A percentile compares a stretch with the other conserved stretches of the same genome.
Conservation (phyloP, 2,113 vertebrate genomes). For the Sceloporus undulatus region DNA sequence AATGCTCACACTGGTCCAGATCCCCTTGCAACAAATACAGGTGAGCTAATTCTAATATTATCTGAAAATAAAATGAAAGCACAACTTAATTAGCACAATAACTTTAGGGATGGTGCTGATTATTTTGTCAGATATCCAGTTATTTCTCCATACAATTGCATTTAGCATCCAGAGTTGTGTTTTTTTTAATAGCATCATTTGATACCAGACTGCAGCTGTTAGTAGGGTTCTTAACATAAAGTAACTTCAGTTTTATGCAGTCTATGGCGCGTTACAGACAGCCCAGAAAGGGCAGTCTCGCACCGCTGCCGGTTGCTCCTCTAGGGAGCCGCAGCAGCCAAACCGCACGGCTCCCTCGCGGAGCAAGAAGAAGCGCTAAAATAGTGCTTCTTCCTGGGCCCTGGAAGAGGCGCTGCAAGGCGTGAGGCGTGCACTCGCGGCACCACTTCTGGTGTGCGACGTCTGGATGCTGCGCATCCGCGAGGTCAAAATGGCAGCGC, state of each 20-base stretch:
- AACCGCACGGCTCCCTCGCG: too few species aligned
- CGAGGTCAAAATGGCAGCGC: too few species aligned
- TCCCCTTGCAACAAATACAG: constrained; percentile 77
- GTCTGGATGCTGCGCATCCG: too few species aligned
- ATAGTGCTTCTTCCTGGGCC: too few species aligned
- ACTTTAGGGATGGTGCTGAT: neutral
- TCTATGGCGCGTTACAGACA: neutral
- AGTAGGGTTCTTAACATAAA: neutral
- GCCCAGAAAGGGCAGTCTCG: too few species aligned
- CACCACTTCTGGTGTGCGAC: too few species aligned
- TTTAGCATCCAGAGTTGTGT: neutral
- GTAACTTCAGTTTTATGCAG: neutral
- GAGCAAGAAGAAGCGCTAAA: too few species aligned
- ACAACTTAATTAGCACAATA: neutral
- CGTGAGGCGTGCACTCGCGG: too few species aligned
- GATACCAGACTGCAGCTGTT: neutral
- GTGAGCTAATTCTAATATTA: constrained; percentile 71
- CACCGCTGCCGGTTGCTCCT: too few species aligned
- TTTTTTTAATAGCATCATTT: neutral
- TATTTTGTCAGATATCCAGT: neutral
- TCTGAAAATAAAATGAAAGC: constrained; percentile 59
- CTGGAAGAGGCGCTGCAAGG: too few species aligned
- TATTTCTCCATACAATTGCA: neutral
- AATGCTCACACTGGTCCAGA: constrained; percentile 75
- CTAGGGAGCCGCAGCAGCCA: too few species aligned